Base-by-base conservation (phyloP, 2,797 vertebrate species). In the Melanotaenia trifasciata region DNA sequence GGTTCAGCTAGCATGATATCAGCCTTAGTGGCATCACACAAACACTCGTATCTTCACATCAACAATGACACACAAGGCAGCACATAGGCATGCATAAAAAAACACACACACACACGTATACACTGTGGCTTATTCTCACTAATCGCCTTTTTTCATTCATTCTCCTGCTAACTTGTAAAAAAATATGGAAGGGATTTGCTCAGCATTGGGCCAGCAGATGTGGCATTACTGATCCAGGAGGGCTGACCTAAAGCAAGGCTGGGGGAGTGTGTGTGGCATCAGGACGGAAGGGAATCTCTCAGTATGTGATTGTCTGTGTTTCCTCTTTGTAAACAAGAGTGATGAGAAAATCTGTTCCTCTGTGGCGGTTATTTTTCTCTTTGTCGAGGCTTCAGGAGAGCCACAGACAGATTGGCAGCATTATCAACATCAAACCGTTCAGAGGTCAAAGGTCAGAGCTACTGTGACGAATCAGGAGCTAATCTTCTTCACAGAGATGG, bases 111-210 rank as follows among this genome's bases (percentile, higher is more conserved):
- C 30, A 62, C 53, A 68, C 57, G 71, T 40, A 74, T 64, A 58
- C 58, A 50, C 40, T 3, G 26, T 56, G 63, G 75, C 78, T 84
- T 85, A 76, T 38, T 47, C 64, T 73, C 63, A 3, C 57, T 84
- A 86, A 86, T 86, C 79, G 47, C 79, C 79, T 40, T 74, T 78
- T 67, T 58, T 70, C 68, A 70, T 78, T 79, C 74, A 71, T 86
- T 85, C 60, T 70, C 64, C 61, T 40, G 30, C 65, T 72, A 56
- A 81, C 72, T 76, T 60, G 30, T 59, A 80, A 79, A 72, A 75
- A 80, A 85, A 89, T 83, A 84, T 86, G 83, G 69, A 81, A 4
- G 4, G 76, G 85, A 89, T 89, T 84, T 81, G 20, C 62, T 73
- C 45, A 26, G 28, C n/a, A 2, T 26, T 50, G 61, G 64, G n/a